phyloP scores from a whole-genome alignment of 2,888 invertebrate genomes.

The Leucoma salicis region DNA sequence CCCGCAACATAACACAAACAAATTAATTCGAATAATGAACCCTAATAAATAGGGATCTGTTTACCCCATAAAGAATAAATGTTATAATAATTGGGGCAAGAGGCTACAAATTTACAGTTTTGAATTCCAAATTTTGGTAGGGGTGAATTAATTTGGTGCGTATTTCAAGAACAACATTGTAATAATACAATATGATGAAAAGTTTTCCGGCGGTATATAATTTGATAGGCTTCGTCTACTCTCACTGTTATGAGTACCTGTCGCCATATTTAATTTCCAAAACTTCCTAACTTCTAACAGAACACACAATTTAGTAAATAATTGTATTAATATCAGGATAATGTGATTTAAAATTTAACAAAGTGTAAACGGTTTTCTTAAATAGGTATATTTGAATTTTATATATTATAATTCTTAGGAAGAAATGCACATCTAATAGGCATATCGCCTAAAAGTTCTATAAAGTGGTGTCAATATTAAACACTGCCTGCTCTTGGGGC shows the following conservation, averaged over 20 bases:
- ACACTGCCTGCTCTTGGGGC: constrained; percentile 25
- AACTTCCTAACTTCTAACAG: neutral
- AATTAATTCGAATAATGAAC: constrained; percentile 81
- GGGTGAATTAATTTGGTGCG: constrained; percentile 72
- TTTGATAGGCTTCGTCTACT: constrained; percentile 39
- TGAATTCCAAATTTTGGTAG: constrained; percentile 66
- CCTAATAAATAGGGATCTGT: constrained; percentile 79
- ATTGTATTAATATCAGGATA: too few species aligned
- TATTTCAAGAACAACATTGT: constrained; percentile 54
- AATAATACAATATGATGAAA: constrained; percentile 52
- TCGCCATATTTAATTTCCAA: neutral
- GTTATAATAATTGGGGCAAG: constrained; percentile 78
- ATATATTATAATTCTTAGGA: too few species aligned
- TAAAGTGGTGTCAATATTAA: constrained; percentile 54
- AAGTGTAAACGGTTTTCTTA: too few species aligned
- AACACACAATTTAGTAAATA: too few species aligned
- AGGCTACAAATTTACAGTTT: constrained; percentile 72
- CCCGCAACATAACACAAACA: constrained; percentile 78
- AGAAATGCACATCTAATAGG: too few species aligned
- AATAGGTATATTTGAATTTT: too few species aligned
- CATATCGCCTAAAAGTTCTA: constrained; percentile 17
- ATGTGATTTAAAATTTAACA: too few species aligned
- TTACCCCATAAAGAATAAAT: constrained; percentile 80
- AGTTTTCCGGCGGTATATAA: constrained; percentile 40
- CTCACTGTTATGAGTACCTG: constrained; percentile 15